phyloP scores from a whole-genome alignment of 2,888 invertebrate species.

The Therioaphis trifolii region DNA sequence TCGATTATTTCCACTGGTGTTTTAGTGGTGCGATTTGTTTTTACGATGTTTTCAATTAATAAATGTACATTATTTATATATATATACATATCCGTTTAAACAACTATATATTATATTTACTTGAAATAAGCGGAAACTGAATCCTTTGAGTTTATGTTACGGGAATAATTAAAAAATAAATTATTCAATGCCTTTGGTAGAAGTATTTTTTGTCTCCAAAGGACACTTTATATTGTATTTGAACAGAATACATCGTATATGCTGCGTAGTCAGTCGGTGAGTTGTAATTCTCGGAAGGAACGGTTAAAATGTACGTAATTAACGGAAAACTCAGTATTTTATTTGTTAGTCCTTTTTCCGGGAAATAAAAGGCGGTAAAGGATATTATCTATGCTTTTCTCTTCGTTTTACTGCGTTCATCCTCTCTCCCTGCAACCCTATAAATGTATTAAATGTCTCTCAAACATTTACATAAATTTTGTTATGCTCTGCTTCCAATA shows the following conservation, averaged over 20 bases:
- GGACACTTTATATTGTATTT: slow-evolving; percentile 24
- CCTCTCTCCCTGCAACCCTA: not conserved
- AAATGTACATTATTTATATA: not conserved
- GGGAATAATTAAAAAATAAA: slow-evolving; percentile 10
- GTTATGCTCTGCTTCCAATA: not conserved
- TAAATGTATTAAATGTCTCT: not conserved
- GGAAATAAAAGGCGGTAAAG: slow-evolving; percentile 22
- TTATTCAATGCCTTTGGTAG: slow-evolving; percentile 22
- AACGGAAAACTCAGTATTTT: slow-evolving; percentile 13
- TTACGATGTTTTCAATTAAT: not conserved
- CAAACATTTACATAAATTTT: not conserved
- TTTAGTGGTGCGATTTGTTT: not conserved
- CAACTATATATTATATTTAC: not conserved
- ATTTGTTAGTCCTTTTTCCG: slow-evolving; percentile 8
- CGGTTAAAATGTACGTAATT: slow-evolving; percentile 3
- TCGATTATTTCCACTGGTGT: not conserved
- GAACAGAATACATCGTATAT: slow-evolving; percentile 5
- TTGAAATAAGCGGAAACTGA: not conserved
- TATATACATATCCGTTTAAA: no score
- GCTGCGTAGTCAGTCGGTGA: not conserved
- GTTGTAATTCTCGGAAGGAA: not conserved
- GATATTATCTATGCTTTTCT: slow-evolving; percentile 12
- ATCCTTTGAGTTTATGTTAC: slow-evolving; percentile 4
- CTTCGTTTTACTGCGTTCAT: not conserved
- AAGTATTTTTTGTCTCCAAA: slow-evolving; percentile 10